phyloP scores from a whole-genome alignment of 1,140 invertebrate genomes.

The Drepana arcuata region DNA sequence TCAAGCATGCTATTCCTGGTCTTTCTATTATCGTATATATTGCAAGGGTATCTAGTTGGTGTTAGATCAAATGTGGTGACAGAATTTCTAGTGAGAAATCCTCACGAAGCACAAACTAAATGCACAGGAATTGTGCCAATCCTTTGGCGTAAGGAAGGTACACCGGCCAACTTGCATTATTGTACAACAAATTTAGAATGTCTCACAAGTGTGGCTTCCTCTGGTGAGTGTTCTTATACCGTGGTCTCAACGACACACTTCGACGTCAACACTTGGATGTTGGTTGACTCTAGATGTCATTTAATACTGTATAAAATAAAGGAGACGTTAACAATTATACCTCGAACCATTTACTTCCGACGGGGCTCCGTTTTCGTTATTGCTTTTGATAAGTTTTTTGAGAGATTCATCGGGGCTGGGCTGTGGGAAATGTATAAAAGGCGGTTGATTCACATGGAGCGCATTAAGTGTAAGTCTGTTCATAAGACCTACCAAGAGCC shows the following conservation, averaged over 20 bases:
- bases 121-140: not conserved
- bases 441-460: not conserved
- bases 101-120: conserved; percentile 3
- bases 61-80: conserved; percentile 8
- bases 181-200: conserved; percentile 2
- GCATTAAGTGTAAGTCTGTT: not conserved
- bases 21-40: conserved; percentile 11
- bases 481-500: not conserved
- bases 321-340: conserved; percentile 2
- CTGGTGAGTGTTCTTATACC: conserved; percentile 1
- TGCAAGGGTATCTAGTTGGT: conserved; percentile 12
- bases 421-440: not conserved
- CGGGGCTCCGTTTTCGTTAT: conserved; percentile 7
- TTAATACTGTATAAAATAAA: conserved; percentile 1
- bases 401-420: not conserved
- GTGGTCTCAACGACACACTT: not conserved
- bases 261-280: not conserved
- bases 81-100: conserved; percentile 4
- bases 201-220: conserved; percentile 4
- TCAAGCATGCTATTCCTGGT: conserved; percentile 8
- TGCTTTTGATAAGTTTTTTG: conserved; percentile 1
- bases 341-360: conserved; percentile 13
- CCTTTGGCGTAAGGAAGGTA: not conserved
- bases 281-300: conserved; percentile 5
- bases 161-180: not conserved